A percentile compares a stretch with the other conserved stretches of the same genome.
Conservation (phyloP, 2,797 vertebrate genomes). For the Prionace glauca region DNA sequence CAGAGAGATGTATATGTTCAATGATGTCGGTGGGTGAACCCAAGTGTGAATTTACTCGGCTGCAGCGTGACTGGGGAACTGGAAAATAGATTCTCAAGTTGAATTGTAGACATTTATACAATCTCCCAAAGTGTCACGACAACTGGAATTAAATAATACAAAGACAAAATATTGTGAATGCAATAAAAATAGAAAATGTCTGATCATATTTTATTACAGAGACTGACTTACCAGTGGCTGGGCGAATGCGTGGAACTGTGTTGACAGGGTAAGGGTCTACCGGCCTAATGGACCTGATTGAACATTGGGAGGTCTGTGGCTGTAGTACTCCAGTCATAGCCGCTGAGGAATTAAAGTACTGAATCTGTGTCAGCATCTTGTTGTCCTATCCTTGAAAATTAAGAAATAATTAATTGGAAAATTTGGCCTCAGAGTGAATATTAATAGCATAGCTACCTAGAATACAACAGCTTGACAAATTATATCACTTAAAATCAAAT, state of each 20-base stretch:
- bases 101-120: not conserved
- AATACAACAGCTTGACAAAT: not conserved
- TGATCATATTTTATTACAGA: not conserved
- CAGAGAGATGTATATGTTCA: not conserved
- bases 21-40: not conserved
- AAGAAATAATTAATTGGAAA: not conserved
- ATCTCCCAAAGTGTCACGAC: not conserved
- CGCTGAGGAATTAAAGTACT: constrained; percentile 45
- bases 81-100: not conserved
- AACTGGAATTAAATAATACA: not conserved
- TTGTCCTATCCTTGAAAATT: not conserved
- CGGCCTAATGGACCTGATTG: constrained; percentile 33
- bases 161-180: not conserved
- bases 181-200: not conserved
- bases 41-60: not conserved
- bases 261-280: constrained; percentile 41
- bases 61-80: not conserved
- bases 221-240: constrained; percentile 43
- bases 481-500: not conserved
- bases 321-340: constrained; percentile 45
- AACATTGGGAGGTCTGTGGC: constrained; percentile 37
- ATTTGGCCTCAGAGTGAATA: not conserved
- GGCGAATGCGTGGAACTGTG: constrained; percentile 41
- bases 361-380: constrained; percentile 44
- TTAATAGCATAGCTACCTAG: not conserved